phyloP scores from a whole-genome alignment of 1,140 invertebrate genomes.

The Drosophila dunni region DNA sequence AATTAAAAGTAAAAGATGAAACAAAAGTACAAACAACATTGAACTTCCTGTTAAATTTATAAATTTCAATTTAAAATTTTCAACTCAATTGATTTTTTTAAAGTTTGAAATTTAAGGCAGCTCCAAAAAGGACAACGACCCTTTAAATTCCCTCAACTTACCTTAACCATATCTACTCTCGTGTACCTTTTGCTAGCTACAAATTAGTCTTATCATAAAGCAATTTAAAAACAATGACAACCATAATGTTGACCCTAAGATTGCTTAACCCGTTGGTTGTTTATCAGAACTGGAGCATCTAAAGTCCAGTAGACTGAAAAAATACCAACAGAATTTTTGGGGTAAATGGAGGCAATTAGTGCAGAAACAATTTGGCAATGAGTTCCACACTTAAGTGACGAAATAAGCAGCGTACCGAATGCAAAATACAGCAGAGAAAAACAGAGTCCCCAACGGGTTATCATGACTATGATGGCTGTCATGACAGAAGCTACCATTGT shows the following conservation, averaged over 20 bases:
- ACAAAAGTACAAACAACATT: too few species aligned
- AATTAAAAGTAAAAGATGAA: too few species aligned
- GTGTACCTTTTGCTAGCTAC: background rate
- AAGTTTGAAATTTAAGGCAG: too few species aligned
- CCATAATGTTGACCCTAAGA: constrained; percentile 6
- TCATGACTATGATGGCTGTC: constrained; percentile 40
- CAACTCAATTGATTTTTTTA: too few species aligned
- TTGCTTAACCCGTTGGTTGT: constrained; percentile 25
- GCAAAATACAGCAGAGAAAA: constrained; percentile 26
- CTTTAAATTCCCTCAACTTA: too few species aligned
- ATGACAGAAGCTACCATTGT: constrained; percentile 29
- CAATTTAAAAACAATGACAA: constrained; percentile 39
- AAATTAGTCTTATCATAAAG: constrained; percentile 35
- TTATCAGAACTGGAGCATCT: background rate
- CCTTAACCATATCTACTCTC: too few species aligned
- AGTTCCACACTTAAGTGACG: constrained; percentile 32
- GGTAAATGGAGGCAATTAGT: constrained; percentile 20
- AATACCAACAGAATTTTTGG: background rate
- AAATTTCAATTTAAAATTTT: too few species aligned
- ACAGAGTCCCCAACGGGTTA: constrained; percentile 11
- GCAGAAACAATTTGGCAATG: constrained; percentile 49
- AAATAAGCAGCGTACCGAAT: constrained; percentile 36
- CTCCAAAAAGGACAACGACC: background rate
- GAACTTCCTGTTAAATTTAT: too few species aligned
- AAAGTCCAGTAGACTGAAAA: background rate